These are phyloP conservation scores for Pelochelys cantorii DNA, from an alignment of 2,797 vertebrate genomes.

Conservation along the genomic window DNA sequence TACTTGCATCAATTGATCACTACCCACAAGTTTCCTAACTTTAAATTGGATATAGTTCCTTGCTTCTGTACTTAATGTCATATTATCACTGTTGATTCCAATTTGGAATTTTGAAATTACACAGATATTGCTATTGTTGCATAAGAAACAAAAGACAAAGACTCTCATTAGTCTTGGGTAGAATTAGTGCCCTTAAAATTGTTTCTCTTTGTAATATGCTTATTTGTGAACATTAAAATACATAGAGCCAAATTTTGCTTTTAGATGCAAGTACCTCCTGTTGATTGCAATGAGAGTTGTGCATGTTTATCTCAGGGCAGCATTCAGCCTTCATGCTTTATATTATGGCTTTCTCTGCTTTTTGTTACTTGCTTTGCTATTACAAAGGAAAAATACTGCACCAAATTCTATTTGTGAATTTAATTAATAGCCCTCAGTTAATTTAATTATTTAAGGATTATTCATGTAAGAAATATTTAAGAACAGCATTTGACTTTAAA, in stretches of 20 bases:
- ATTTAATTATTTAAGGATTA: background rate
- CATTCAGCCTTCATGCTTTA: background rate
- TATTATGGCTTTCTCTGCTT: background rate
- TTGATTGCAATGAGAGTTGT: background rate
- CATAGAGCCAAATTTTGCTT: slow-evolving; percentile 24
- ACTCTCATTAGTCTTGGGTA: background rate
- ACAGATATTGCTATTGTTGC: background rate
- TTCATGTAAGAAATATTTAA: background rate
- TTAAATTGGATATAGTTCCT: background rate
- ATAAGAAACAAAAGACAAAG: background rate
- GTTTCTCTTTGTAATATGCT: background rate
- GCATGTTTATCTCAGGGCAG: background rate
- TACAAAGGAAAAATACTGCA: background rate
- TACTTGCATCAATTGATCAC: background rate
- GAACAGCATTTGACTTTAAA: background rate
- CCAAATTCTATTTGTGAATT: slow-evolving; percentile 20
- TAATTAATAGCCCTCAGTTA: background rate
- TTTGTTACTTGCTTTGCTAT: background rate
- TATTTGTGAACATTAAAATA: background rate
- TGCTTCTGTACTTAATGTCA: background rate
- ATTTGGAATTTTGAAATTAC: background rate
- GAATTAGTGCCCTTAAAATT: background rate
- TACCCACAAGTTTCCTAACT: background rate
- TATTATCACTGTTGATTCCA: background rate
- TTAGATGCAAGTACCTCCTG: background rate